Percentiles rank a stretch among this genome's conserved stretches.
These are phyloP conservation scores for Oreochromis aureus DNA, from an alignment of 2,113 vertebrate species.

Conservation along the genomic window DNA sequence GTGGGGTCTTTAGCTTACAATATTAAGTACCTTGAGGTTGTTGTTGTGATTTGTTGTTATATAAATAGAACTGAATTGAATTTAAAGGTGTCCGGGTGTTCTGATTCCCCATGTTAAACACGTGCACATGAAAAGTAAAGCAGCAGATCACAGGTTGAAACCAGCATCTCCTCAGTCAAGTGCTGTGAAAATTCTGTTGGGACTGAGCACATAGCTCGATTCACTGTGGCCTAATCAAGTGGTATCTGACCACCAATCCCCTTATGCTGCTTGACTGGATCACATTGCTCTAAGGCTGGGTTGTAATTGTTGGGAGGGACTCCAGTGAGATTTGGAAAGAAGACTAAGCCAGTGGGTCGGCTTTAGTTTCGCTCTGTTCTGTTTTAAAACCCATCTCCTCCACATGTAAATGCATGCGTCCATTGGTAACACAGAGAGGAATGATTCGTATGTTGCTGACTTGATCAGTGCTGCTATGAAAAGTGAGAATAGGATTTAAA, in stretches of 20 bases:
- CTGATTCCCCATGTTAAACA: constrained; percentile 6
- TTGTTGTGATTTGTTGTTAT: neutral
- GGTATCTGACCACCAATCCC: constrained; percentile 52
- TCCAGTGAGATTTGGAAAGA: neutral
- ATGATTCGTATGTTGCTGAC: neutral
- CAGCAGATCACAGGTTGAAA: constrained; percentile 17
- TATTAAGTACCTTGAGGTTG: neutral
- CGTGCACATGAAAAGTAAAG: constrained; percentile 3
- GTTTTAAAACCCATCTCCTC: neutral
- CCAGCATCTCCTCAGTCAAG: constrained; percentile 44
- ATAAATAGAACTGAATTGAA: neutral
- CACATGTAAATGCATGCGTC: constrained; percentile 2
- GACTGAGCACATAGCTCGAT: constrained; percentile 31
- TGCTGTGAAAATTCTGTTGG: constrained; percentile 54
- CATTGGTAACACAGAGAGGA: neutral
- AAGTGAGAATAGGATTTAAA: neutral
- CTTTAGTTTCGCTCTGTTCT: neutral
- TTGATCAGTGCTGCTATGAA: constrained; percentile 6
- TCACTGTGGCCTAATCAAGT: constrained; percentile 51
- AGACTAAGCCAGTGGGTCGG: neutral
- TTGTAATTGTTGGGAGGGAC: neutral
- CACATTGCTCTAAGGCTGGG: neutral
- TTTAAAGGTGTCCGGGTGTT: constrained; percentile 1
- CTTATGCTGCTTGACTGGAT: constrained; percentile 49
- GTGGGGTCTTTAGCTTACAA: neutral